Percentiles rank a stretch among this genome's conserved stretches.
These are phyloP conservation scores for Automeris io DNA, from an alignment of 2,888 invertebrate species.

Conservation along the genomic window DNA sequence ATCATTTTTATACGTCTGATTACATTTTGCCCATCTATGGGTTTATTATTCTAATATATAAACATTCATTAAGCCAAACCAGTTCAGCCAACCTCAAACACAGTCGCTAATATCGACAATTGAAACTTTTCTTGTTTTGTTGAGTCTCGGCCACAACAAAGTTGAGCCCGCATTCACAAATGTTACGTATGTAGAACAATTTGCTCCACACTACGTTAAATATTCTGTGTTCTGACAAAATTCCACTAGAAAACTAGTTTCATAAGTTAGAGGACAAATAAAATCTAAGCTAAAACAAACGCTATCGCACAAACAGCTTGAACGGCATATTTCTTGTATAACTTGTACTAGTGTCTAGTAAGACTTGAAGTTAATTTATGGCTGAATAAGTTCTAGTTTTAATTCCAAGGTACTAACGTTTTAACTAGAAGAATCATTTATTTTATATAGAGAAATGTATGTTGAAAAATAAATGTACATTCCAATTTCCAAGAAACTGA, in stretches of 20 bases:
- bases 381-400: no score
- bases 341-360: no score
- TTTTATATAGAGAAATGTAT: no score
- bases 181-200: background rate
- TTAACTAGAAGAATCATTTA: no score
- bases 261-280: background rate
- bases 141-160: conserved; percentile 11
- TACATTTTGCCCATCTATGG: background rate
- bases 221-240: background rate
- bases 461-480: no score
- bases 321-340: no score
- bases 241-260: background rate
- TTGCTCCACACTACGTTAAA: background rate
- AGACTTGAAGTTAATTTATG: no score
- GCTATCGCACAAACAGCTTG: no score
- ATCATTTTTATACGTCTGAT: background rate
- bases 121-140: conserved; percentile 11
- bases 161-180: conserved; percentile 10
- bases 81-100: conserved; percentile 7
- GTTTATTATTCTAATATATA: no score
- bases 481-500: no score
- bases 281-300: background rate
- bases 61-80: conserved; percentile 7
- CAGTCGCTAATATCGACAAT: conserved; percentile 10
- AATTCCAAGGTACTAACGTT: no score